Evolutionary conservation across 2,888 invertebrate species (phyloP), one percentile per base, ranked within the genome.

Genomic region (Tenthredo scrophulariae): DNA sequence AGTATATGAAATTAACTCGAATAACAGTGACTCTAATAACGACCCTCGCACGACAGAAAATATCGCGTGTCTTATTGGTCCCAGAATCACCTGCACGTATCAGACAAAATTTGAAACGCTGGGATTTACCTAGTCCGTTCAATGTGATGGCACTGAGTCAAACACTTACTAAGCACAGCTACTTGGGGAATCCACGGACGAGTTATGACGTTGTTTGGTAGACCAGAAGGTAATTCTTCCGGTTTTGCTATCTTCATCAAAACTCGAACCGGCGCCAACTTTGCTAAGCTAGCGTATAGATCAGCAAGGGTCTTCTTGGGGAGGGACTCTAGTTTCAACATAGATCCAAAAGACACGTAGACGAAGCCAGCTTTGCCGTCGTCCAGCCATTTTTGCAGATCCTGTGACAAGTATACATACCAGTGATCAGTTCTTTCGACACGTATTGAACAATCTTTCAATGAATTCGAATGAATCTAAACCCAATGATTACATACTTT

Each of bases 271-370:
- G 91, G 91, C 2, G 89, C 86, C 77, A 91, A 88, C 87, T 90
- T 90, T 2, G 70, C 84, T 22, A 91, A 89, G 0, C 90, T 89
- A 18, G 84, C 72, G 83, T 90, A 91, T 0, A 91, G 50, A 75
- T 43, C 50, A 10, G 33, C 43, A 5, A 87, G 85, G 65, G 80
- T 90, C 1, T 89, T 88, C 40, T 65, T 67, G 0, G 90, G 89
- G 13, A 92, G 83, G 0, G 89, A 87, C 58, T 90, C 90, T 26
- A 91, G 88, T 15, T 86, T 87, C 0, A 91, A 9, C 87, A 92
- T 87, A 2, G 91, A 91, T 37, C 92, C 92, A 1, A 92, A 87
- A 9, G 89, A 87, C 84, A 92, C 88, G 67, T 90, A 91, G 5
- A 92, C 87, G 6, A 91, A 89, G 3, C 92, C 92, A 1, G 89